phyloP scores from a whole-genome alignment of 2,797 vertebrate species.

The Sebastes flavidus region DNA sequence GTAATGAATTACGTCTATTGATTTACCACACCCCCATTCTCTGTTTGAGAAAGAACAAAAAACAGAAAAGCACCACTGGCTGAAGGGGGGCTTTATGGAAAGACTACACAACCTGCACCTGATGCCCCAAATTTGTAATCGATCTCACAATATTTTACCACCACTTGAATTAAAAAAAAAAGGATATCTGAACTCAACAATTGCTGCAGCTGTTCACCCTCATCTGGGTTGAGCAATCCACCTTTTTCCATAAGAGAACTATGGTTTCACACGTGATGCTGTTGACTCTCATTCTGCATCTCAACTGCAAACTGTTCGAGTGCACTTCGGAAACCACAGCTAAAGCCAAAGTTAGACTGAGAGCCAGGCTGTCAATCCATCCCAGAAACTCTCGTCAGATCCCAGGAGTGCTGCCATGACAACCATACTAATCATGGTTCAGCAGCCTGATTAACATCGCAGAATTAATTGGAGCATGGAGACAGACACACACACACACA shows the following conservation, averaged over 20 bases:
- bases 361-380: conserved; percentile 40
- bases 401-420: conserved; percentile 50
- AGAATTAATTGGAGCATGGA: conserved; percentile 54
- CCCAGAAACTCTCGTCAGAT: conserved; percentile 47
- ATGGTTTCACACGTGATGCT: background rate
- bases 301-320: background rate
- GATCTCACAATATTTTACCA: background rate
- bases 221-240: background rate
- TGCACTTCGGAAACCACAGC: background rate
- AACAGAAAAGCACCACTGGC: no score
- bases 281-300: background rate
- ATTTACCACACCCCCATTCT: no score
- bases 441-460: conserved; percentile 51
- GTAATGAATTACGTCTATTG: no score
- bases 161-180: background rate
- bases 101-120: background rate
- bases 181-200: background rate
- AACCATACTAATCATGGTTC: conserved; percentile 56
- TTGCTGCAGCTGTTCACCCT: background rate
- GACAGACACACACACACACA: conserved; percentile 8
- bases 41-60: no score
- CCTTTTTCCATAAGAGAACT: background rate
- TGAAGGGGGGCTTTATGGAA: rapidly evolving
- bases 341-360: conserved; percentile 8
- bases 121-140: background rate